Percentiles rank a stretch among this genome's conserved stretches.
phyloP scores from a whole-genome alignment of 2,797 vertebrate genomes.

The Mus minutoides region DNA sequence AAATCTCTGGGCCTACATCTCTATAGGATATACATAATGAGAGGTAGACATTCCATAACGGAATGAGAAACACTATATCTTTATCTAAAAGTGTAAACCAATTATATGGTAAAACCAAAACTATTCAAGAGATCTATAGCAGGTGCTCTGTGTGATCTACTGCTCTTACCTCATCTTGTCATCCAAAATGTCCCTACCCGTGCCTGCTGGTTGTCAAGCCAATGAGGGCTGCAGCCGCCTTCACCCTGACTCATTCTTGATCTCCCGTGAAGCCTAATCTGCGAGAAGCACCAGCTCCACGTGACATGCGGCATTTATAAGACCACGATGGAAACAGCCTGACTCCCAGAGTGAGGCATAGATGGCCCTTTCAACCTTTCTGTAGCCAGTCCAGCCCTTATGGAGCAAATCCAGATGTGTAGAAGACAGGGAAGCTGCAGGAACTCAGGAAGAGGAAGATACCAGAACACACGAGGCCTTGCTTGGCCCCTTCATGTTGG shows the following conservation, averaged over 20 bases:
- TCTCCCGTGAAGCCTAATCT: neutral
- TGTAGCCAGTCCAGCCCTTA: neutral
- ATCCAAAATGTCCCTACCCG: neutral
- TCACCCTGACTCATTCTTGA: neutral
- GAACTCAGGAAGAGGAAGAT: too few species aligned
- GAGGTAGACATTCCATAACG: neutral
- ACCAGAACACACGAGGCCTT: neutral
- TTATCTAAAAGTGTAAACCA: neutral
- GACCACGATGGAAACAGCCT: neutral
- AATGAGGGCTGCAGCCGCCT: neutral
- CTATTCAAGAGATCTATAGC: neutral
- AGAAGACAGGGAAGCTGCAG: neutral
- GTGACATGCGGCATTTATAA: neutral
- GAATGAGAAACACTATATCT: neutral
- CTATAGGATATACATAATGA: neutral
- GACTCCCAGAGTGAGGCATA: neutral
- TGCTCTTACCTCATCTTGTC: neutral
- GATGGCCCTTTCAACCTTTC: neutral
- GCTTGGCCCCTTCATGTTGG: neutral
- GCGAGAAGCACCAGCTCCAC: neutral
- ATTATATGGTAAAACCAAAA: neutral
- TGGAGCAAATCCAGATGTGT: neutral
- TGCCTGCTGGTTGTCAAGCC: neutral
- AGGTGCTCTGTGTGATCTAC: neutral
- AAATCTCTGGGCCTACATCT: neutral